Conservation (phyloP, 1,140 invertebrate genomes). For the Aphidius gifuensis region DNA sequence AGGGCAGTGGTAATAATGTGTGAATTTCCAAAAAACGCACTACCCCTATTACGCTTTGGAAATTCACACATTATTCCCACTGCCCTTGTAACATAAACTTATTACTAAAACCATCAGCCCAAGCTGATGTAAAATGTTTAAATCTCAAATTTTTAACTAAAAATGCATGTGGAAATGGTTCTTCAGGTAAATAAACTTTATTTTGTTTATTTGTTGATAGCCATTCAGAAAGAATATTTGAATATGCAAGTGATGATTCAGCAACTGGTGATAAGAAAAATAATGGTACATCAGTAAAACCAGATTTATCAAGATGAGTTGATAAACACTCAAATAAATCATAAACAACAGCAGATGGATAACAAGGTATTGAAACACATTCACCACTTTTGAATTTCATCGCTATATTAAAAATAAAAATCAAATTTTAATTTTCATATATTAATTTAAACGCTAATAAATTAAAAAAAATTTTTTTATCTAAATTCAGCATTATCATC, state of each 20-base stretch:
- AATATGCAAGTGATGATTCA: constrained; percentile 89
- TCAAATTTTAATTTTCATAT: constrained; percentile 3
- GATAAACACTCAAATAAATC: constrained; percentile 97
- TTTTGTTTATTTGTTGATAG: constrained; percentile 77
- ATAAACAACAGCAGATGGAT: constrained; percentile 93
- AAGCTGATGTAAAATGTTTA: constrained; percentile 84
- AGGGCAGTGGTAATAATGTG: too few relatives aligned
- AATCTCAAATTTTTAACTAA: constrained; percentile 79
- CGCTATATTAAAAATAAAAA: constrained; percentile 44
- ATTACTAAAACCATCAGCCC: constrained; percentile 78
- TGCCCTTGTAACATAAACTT: too few relatives aligned
- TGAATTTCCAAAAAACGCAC: too few relatives aligned
- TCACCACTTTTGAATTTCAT: constrained; percentile 80
- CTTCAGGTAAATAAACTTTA: constrained; percentile 92
- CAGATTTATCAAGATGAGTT: constrained; percentile 82
- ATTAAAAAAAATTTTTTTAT: constrained; percentile 86
- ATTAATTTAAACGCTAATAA: not conserved
- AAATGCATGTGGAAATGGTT: constrained; percentile 92
- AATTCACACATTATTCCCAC: too few relatives aligned
- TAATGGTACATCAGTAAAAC: constrained; percentile 82
- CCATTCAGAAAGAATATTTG: constrained; percentile 97
- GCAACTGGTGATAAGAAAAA: constrained; percentile 97
- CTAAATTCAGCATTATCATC: constrained; percentile 95
- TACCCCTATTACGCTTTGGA: too few relatives aligned
- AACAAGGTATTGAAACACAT: constrained; percentile 93